These are phyloP conservation scores for Pristionchus japonicus DNA, from an alignment of 2,888 invertebrate genomes.

Conservation along the genomic window DNA sequence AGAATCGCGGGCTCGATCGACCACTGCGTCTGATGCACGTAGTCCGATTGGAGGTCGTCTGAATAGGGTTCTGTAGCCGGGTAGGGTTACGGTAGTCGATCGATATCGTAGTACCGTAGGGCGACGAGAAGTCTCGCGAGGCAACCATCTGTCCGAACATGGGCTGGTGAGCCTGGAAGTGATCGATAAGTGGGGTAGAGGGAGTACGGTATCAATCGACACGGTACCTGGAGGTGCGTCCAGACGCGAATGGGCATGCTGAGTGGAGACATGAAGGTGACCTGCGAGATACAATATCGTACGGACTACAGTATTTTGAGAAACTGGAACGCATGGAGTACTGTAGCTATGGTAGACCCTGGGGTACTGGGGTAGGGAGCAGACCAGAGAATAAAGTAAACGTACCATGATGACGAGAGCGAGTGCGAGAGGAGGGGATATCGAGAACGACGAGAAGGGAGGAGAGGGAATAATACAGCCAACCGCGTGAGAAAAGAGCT, in stretches of 20 bases:
- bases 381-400: no score
- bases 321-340: not conserved
- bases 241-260: conserved; percentile 43
- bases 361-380: not conserved
- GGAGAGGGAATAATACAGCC: not conserved
- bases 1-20: conserved; percentile 3
- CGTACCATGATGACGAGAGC: conserved; percentile 33
- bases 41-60: conserved; percentile 25
- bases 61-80: not conserved
- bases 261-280: conserved; percentile 41
- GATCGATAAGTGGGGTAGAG: not conserved
- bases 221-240: conserved; percentile 30
- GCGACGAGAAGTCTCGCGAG: not conserved
- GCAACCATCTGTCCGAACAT: conserved; percentile 39
- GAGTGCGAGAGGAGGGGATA: not conserved
- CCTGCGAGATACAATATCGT: not conserved
- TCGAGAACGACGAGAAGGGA: not conserved
- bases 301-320: not conserved
- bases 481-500: not conserved
- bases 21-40: conserved; percentile 29
- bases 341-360: not conserved
- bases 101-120: not conserved
- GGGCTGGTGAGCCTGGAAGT: conserved; percentile 11
- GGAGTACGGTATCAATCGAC: not conserved
- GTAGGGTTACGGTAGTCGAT: not conserved